phyloP scores from a whole-genome alignment of 1,140 invertebrate species.

The Gryllus bimaculatus region DNA sequence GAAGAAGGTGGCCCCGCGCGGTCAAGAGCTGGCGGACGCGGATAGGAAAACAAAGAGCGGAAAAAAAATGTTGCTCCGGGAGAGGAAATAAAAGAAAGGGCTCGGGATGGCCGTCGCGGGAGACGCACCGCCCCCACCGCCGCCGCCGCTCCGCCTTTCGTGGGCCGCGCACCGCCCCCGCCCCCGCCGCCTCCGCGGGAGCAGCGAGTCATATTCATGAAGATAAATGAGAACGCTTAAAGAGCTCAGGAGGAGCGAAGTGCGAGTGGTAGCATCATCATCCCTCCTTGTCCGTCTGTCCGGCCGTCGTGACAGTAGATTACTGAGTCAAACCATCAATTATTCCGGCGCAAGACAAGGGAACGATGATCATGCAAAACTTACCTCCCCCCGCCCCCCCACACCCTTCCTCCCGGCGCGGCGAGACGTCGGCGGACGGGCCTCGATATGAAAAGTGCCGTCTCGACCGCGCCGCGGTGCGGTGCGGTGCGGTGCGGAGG shows the following conservation, averaged over 20 bases:
- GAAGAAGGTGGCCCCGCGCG: too few species aligned
- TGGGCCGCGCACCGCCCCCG: too few species aligned
- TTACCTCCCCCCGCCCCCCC: too few species aligned
- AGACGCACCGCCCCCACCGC: too few species aligned
- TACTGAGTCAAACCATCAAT: slow-evolving; percentile 15
- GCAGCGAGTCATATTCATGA: not conserved
- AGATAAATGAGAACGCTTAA: not conserved
- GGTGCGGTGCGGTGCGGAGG: not conserved
- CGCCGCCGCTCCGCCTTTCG: too few species aligned
- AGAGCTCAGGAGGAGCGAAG: not conserved
- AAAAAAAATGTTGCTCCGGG: too few species aligned
- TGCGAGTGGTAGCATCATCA: not conserved
- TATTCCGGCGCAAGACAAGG: slow-evolving; percentile 14
- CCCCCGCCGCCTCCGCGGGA: not conserved
- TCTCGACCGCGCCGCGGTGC: not conserved
- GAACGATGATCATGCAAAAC: slow-evolving; percentile 14
- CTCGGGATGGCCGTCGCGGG: too few species aligned
- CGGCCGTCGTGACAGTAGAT: slow-evolving; percentile 8
- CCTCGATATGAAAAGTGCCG: slow-evolving; percentile 7
- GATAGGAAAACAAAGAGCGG: too few species aligned
- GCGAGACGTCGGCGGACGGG: slow-evolving; percentile 1
- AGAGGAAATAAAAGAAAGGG: too few species aligned
- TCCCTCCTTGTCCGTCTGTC: not conserved
- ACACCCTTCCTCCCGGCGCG: not conserved
- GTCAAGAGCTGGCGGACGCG: too few species aligned